Evolutionary conservation across 2,888 invertebrate species (phyloP), one percentile per base, ranked within the genome.

Genomic region (Hydropsyche betteni): DNA sequence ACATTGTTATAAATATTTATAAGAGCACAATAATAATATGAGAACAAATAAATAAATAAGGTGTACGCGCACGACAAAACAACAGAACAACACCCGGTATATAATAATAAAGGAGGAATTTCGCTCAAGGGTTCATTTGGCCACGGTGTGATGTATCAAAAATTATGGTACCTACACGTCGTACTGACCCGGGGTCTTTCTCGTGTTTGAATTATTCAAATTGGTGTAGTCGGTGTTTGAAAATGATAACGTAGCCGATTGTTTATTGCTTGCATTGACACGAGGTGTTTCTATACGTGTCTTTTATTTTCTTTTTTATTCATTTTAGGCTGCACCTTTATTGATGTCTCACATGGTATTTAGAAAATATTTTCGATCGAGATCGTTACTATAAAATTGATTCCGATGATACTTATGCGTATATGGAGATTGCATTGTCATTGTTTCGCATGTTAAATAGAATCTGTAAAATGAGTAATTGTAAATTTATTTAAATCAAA

Each of bases 1-100:
- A 77, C 69, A 73, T 70, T 76, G 77, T 69, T 76, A 79, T 79
- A 79, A 79, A 79, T 79, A 79, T 79, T 79, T 77, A 79, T 79
- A 75, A 79, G 79, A 75, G 75, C 33, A 68, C 75, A 58, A 69
- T 44, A 44, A 44, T 44, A 61, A 44, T 44, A 44, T 44, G 44
- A 44, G 10, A 44, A 44, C 10, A 44, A 44, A 44, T 44, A 44
- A 44, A 44, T 44, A 44, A 44, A 44, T 44, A 44, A 44, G 10
- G 10, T 44, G 44, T 6, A 44, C 44, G 44, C 44, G 6, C 10
- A 44, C 44, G 44, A 44, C 44, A 44, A 44, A 44, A 44, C 44
- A 44, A 44, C 44, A 10, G 44, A 44, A 44, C 44, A 55, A n/a
- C 34, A 36, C 36, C 12, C 33, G 61, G 24, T 44, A 33, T 61